These are phyloP conservation scores for Bovichtus variegatus DNA, from an alignment of 2,797 vertebrate species.

Conservation along the genomic window DNA sequence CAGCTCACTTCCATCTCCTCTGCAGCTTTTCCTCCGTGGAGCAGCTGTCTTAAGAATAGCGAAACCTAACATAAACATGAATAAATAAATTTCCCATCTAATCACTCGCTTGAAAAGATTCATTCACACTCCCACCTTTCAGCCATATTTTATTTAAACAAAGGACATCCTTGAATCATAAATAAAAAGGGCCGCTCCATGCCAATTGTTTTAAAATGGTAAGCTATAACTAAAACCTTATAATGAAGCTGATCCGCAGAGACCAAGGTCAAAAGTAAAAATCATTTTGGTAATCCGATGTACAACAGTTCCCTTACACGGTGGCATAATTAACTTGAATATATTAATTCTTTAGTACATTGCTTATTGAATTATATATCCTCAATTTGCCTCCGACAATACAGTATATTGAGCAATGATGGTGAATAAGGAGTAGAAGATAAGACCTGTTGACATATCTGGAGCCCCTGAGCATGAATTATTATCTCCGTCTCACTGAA, in stretches of 20 bases:
- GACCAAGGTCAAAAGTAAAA: conserved; percentile 83
- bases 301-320: conserved; percentile 83
- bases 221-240: conserved; percentile 77
- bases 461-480: conserved; percentile 78
- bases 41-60: conserved; percentile 57
- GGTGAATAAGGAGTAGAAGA: conserved; percentile 69
- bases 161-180: conserved; percentile 76
- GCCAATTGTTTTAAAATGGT: conserved; percentile 78
- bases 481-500: conserved; percentile 77
- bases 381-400: conserved; percentile 82
- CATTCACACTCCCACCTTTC: conserved; percentile 64
- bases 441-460: conserved; percentile 77
- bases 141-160: conserved; percentile 78
- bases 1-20: conserved; percentile 37
- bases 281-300: conserved; percentile 78
- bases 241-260: conserved; percentile 81
- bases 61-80: conserved; percentile 70
- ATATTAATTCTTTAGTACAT: conserved; percentile 90
- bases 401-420: conserved; percentile 71
- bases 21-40: conserved; percentile 41
- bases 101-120: conserved; percentile 69
- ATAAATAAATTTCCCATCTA: conserved; percentile 75
- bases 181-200: conserved; percentile 63
- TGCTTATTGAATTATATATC: conserved; percentile 90
- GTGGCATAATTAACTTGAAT: conserved; percentile 91